Evolutionary conservation across 2,113 vertebrate species (phyloP).

Genomic region (Clinocottus analis): DNA sequence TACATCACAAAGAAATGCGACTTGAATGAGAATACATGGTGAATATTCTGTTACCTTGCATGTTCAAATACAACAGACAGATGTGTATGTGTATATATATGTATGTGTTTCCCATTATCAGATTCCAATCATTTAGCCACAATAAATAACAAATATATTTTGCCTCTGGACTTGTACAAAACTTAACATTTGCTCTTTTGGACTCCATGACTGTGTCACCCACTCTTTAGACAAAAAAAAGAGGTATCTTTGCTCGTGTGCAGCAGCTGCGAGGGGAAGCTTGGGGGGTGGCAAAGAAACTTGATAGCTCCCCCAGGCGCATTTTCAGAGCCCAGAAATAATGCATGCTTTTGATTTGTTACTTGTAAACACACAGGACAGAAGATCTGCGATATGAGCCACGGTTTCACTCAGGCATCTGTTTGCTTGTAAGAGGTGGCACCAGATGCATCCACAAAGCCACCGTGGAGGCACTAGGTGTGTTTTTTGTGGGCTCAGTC

Average conservation of each 20-base stretch:
- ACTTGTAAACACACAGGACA: conserved; percentile 77
- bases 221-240: conserved; percentile 52
- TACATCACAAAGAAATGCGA: conserved; percentile 37
- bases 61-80: background rate
- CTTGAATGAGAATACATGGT: background rate
- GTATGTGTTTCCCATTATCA: background rate
- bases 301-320: conserved; percentile 75
- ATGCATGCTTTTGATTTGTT: conserved; percentile 83
- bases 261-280: conserved; percentile 75
- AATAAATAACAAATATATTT: background rate
- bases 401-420: conserved; percentile 56
- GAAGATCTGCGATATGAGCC: conserved; percentile 69
- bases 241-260: conserved; percentile 40
- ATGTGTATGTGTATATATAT: no score
- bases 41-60: background rate
- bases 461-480: conserved; percentile 45
- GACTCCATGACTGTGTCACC: background rate
- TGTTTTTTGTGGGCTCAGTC: conserved; percentile 59
- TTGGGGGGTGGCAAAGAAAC: conserved; percentile 56
- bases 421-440: conserved; percentile 58
- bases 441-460: conserved; percentile 61
- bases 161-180: background rate
- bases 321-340: conserved; percentile 78
- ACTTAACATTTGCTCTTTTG: background rate
- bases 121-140: background rate